Conservation (phyloP, 2,888 invertebrate genomes). For the Noctua comes region DNA sequence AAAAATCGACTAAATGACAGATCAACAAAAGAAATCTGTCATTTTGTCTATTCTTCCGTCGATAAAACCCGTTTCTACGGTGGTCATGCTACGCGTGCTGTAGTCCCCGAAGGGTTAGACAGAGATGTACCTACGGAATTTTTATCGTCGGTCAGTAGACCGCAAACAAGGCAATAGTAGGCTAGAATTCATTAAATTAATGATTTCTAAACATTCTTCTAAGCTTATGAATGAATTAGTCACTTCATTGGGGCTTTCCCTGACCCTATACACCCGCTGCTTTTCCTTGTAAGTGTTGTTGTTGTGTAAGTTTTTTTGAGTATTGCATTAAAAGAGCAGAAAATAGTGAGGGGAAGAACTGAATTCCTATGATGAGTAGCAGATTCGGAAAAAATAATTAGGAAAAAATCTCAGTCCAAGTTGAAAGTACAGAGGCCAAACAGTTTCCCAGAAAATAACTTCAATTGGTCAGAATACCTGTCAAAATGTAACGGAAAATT, state of each 20-base stretch:
- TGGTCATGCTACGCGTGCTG: too few species aligned
- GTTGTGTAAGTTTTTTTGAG: not conserved
- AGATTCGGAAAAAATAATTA: not conserved
- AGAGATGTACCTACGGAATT: not conserved
- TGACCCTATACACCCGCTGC: not conserved
- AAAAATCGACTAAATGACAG: too few species aligned
- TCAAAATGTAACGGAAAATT: slow-evolving; percentile 4
- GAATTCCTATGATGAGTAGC: not conserved
- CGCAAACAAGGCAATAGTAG: not conserved
- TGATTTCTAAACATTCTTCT: not conserved
- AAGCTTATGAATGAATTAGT: slow-evolving; percentile 15
- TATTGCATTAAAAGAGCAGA: not conserved
- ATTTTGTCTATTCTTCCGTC: too few species aligned
- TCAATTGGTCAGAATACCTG: not conserved
- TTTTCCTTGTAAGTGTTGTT: slow-evolving; percentile 15
- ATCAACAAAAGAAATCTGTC: too few species aligned
- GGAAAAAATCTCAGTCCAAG: not conserved
- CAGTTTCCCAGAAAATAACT: not conserved
- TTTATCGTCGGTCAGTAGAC: not conserved
- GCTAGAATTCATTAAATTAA: not conserved
- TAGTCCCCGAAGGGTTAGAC: not conserved
- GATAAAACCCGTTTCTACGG: too few species aligned
- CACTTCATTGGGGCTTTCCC: slow-evolving; percentile 24
- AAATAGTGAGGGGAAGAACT: not conserved
- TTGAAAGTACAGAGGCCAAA: not conserved